A percentile compares a stretch with the other conserved stretches of the same genome.
phyloP scores from a whole-genome alignment of 2,113 vertebrate genomes.

The Coptodon rendalli region DNA sequence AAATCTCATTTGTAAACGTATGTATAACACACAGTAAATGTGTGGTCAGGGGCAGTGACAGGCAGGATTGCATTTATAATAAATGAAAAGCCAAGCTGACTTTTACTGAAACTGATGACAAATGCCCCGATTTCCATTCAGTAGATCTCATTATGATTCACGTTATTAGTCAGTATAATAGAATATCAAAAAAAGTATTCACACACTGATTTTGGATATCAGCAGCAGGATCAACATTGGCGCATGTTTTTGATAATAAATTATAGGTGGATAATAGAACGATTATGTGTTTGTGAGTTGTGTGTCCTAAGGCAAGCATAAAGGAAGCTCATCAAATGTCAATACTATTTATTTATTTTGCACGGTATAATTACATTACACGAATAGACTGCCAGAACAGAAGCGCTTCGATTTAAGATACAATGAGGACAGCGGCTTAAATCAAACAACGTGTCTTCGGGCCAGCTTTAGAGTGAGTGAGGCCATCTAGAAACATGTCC shows the following conservation, averaged over 20 bases:
- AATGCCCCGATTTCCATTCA: neutral
- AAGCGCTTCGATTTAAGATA: neutral
- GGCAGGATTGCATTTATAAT: neutral
- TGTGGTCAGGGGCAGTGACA: neutral
- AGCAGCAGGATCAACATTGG: neutral
- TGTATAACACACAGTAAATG: neutral
- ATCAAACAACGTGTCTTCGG: conserved; percentile 43
- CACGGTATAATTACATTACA: conserved; percentile 14
- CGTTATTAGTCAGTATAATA: neutral
- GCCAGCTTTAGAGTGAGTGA: conserved; percentile 39
- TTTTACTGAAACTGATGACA: neutral
- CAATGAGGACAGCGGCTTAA: conserved; percentile 43
- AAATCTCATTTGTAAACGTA: neutral
- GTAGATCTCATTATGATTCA: neutral
- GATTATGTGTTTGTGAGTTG: neutral
- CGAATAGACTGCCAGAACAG: conserved; percentile 6
- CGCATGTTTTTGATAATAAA: neutral
- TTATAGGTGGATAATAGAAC: neutral
- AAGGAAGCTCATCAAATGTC: neutral
- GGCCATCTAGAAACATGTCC: conserved; percentile 59
- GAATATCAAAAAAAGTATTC: neutral
- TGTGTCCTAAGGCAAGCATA: neutral
- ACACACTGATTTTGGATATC: neutral
- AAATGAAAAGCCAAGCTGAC: neutral
- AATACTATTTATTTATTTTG: conserved; percentile 22